Conservation (phyloP, 2,888 invertebrate genomes). For the Lasioglossum figueresi region DNA sequence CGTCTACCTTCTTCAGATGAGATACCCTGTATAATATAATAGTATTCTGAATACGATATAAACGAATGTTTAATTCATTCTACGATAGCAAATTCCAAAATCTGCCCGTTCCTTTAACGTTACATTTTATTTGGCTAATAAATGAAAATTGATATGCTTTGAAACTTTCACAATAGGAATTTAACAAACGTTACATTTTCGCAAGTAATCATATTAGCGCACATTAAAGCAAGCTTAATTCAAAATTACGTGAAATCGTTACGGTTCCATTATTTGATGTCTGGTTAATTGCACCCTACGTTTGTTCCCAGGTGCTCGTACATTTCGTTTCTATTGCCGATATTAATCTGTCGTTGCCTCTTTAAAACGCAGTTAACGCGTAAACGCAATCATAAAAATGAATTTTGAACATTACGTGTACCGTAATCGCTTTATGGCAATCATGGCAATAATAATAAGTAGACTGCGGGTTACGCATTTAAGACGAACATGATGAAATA, state of each 20-base stretch:
- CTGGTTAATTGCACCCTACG: neutral
- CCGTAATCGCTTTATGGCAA: neutral
- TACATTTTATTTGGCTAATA: neutral
- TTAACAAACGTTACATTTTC: neutral
- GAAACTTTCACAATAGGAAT: neutral
- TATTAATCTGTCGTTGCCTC: neutral
- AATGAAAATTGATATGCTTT: neutral
- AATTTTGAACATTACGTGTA: neutral
- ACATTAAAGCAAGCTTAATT: neutral
- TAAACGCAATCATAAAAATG: neutral
- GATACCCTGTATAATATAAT: neutral
- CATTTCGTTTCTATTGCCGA: neutral
- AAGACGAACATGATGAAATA: too few species aligned
- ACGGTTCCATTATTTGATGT: neutral
- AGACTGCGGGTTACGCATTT: too few species aligned
- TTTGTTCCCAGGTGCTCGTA: neutral
- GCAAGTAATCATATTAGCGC: neutral
- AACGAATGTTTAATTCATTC: neutral
- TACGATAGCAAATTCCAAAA: neutral
- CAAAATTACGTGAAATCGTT: neutral
- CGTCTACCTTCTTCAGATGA: too few species aligned
- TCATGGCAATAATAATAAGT: too few species aligned
- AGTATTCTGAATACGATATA: neutral
- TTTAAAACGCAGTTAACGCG: neutral
- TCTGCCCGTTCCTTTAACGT: neutral